Conservation (phyloP, 2,797 vertebrate species). For the Clarias laeviceps region DNA sequence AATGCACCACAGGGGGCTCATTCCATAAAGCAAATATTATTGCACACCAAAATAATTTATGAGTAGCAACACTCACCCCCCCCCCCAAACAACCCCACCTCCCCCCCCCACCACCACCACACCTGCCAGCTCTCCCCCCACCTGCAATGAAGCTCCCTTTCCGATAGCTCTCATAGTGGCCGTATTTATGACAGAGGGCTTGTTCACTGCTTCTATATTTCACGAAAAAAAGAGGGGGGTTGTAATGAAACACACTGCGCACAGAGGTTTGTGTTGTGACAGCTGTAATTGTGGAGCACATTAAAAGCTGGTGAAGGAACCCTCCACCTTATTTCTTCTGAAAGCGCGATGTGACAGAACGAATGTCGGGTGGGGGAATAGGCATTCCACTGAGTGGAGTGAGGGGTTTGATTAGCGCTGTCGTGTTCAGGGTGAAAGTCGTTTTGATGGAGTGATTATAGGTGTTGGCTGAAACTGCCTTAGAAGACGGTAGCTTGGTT, state of each 20-base stretch:
- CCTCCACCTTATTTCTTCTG: slow-evolving; percentile 68
- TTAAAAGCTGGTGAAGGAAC: slow-evolving; percentile 79
- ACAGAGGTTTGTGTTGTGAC: slow-evolving; percentile 75
- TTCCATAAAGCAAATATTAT: slow-evolving; percentile 84
- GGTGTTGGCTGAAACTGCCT: slow-evolving; percentile 59
- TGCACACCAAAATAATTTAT: slow-evolving; percentile 88
- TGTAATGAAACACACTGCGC: slow-evolving; percentile 61
- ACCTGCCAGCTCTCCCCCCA: slow-evolving; percentile 34
- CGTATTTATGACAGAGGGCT: slow-evolving; percentile 83
- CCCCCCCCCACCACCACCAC: background rate
- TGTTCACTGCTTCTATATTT: slow-evolving; percentile 72
- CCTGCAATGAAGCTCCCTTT: slow-evolving; percentile 57
- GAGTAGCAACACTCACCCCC: slow-evolving; percentile 62
- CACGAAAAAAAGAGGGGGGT: slow-evolving; percentile 52
- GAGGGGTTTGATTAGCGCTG: slow-evolving; percentile 67
- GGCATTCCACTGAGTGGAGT: slow-evolving; percentile 59
- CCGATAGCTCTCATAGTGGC: slow-evolving; percentile 73
- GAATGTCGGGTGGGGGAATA: slow-evolving; percentile 63
- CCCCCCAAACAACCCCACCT: background rate
- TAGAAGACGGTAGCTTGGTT: slow-evolving; percentile 33
- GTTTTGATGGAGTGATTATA: slow-evolving; percentile 77
- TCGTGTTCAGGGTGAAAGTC: slow-evolving; percentile 66
- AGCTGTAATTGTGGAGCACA: slow-evolving; percentile 82
- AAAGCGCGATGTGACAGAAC: slow-evolving; percentile 51
- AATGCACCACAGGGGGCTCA: slow-evolving; percentile 82